A percentile compares a stretch with the other conserved stretches of the same genome.
These are phyloP conservation scores for Luffia ferchaultella DNA, from an alignment of 2,888 invertebrate species.

Conservation along the genomic window DNA sequence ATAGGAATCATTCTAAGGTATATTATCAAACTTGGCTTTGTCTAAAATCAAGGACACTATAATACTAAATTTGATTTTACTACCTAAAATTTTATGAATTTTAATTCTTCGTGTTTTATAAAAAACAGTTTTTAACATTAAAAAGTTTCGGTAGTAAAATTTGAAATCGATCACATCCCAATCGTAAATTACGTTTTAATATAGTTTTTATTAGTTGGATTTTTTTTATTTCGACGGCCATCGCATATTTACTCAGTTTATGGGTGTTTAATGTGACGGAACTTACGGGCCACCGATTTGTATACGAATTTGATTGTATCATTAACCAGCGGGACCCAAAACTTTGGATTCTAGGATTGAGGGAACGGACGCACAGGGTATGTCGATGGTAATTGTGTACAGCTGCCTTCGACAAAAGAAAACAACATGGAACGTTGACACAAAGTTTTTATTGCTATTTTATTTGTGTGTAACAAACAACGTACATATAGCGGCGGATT, in stretches of 20 bases:
- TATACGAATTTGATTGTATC: conserved; percentile 23
- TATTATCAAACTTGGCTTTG: too few species aligned
- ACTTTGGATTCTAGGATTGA: background rate
- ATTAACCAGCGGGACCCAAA: conserved; percentile 38
- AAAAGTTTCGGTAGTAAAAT: background rate
- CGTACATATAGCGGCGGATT: too few species aligned
- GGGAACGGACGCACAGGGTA: too few species aligned
- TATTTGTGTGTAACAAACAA: too few species aligned
- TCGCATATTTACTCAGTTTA: conserved; percentile 29
- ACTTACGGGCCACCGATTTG: conserved; percentile 29
- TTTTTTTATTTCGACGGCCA: conserved; percentile 27
- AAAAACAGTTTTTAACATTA: background rate
- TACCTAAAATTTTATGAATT: background rate
- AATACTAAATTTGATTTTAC: too few species aligned
- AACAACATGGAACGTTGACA: background rate
- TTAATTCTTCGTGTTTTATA: background rate
- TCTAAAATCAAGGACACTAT: too few species aligned
- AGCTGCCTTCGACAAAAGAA: background rate
- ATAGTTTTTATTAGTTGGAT: background rate
- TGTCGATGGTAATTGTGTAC: background rate
- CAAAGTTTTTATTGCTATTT: background rate
- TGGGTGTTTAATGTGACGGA: conserved; percentile 40
- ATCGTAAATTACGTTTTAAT: background rate
- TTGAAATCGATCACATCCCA: background rate
- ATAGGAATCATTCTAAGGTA: too few species aligned